Evolutionary conservation across 2,113 vertebrate genomes (phyloP).

Genomic region (Odontesthes bonariensis): DNA sequence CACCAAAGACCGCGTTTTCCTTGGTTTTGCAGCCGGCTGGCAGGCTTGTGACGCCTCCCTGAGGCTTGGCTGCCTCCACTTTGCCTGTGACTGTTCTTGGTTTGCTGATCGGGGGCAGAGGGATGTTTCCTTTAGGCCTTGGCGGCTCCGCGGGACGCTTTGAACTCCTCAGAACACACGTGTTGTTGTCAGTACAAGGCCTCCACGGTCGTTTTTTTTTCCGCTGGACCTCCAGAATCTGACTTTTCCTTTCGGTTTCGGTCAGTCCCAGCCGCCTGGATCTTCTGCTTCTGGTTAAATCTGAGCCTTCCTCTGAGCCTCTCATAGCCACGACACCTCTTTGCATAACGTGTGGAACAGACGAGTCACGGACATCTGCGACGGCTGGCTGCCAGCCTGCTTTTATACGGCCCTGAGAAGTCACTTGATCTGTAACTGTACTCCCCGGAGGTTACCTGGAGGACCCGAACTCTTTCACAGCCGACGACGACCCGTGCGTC

Average conservation of each 20-base stretch:
- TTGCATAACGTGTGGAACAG: neutral
- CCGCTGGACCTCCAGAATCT: conserved; percentile 25
- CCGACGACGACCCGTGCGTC: neutral
- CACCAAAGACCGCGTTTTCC: conserved; percentile 18
- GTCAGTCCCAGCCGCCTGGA: conserved; percentile 26
- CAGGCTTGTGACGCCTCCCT: neutral
- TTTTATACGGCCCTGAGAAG: conserved; percentile 64
- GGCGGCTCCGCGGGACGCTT: conserved; percentile 10
- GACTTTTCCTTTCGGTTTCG: conserved; percentile 27
- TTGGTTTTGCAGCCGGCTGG: conserved; percentile 5
- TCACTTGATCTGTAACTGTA: conserved; percentile 79
- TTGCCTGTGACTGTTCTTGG: conserved; percentile 29
- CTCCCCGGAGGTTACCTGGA: conserved; percentile 45
- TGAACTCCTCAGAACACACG: no score
- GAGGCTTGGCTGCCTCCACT: neutral
- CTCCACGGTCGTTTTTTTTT: neutral
- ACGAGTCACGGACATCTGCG: neutral
- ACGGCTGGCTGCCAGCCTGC: conserved; percentile 16
- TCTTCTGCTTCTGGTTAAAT: conserved; percentile 55
- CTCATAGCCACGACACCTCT: conserved; percentile 51
- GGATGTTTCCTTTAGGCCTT: conserved; percentile 14
- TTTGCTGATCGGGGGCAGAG: conserved; percentile 71
- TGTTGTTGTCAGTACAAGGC: no score
- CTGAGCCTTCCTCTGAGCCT: conserved; percentile 42
- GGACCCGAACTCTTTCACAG: conserved; percentile 49